A percentile compares a stretch with the other conserved stretches of the same genome.
phyloP scores from a whole-genome alignment of 2,797 vertebrate species.

The Crenichthys baileyi region DNA sequence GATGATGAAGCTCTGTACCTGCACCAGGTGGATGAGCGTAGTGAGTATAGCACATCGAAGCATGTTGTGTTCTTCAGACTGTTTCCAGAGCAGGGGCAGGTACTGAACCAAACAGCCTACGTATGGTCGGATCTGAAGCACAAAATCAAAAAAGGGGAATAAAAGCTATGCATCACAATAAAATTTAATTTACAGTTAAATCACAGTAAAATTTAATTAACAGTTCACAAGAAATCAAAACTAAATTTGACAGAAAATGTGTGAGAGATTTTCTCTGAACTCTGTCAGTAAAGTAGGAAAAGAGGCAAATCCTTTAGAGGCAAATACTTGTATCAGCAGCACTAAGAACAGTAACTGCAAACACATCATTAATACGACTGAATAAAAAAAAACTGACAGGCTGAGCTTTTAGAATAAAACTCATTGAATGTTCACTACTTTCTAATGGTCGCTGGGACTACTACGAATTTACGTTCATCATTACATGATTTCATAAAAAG shows the following conservation, averaged over 20 bases:
- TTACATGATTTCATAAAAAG: background rate
- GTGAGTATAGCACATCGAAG: conserved; percentile 96
- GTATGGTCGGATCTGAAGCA: conserved; percentile 88
- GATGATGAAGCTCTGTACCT: conserved; percentile 78
- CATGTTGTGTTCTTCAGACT: conserved; percentile 99
- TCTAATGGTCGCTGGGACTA: background rate
- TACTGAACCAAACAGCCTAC: conserved; percentile 95
- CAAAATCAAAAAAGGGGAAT: conserved; percentile 2
- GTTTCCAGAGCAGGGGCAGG: conserved; percentile 96
- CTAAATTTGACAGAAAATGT: background rate
- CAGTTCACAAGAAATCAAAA: background rate
- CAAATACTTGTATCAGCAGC: background rate
- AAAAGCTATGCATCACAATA: background rate
- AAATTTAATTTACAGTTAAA: background rate
- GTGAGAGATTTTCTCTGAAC: background rate
- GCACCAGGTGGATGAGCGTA: conserved; percentile 92
- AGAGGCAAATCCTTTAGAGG: background rate
- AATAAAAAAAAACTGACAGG: background rate
- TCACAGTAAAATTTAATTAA: background rate
- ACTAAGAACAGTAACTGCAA: background rate
- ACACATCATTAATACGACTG: background rate
- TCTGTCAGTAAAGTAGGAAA: too few relatives aligned
- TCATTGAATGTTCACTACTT: background rate
- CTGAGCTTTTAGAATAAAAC: background rate
- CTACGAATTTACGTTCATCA: background rate